These are phyloP conservation scores for Eupithecia pulchellata DNA, from an alignment of 2,888 invertebrate species.

Conservation along the genomic window DNA sequence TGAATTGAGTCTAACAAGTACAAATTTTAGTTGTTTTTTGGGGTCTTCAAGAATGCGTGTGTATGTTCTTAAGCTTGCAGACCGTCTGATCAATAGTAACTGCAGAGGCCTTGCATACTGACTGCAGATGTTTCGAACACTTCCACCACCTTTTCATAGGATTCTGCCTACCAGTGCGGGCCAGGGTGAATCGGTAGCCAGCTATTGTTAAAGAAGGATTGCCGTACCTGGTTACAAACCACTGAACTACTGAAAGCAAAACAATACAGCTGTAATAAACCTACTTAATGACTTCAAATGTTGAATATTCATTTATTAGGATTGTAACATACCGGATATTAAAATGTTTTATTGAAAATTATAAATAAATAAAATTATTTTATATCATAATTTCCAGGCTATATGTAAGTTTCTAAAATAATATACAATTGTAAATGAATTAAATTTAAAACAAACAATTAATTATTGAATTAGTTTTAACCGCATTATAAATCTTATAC, in stretches of 20 bases:
- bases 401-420: too few relatives aligned
- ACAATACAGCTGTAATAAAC: not conserved
- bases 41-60: not conserved
- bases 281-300: not conserved
- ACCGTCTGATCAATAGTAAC: not conserved
- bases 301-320: too few relatives aligned
- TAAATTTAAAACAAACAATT: too few relatives aligned
- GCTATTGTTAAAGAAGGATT: not conserved
- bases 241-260: constrained; percentile 2
- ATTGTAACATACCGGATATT: too few relatives aligned
- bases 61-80: not conserved
- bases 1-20: not conserved
- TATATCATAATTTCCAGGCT: too few relatives aligned
- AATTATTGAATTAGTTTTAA: too few relatives aligned
- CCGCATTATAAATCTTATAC: too few relatives aligned
- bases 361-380: too few relatives aligned
- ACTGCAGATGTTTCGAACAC: not conserved
- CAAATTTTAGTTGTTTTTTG: not conserved
- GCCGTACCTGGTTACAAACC: not conserved
- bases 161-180: not conserved
- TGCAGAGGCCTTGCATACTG: not conserved
- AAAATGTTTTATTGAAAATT: too few relatives aligned
- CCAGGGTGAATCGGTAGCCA: not conserved
- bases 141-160: not conserved
- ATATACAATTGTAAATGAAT: too few relatives aligned